Percentiles rank a stretch among this genome's conserved stretches.
Evolutionary conservation across 2,113 vertebrate genomes (phyloP).

Genomic region (Jaculus jaculus): DNA sequence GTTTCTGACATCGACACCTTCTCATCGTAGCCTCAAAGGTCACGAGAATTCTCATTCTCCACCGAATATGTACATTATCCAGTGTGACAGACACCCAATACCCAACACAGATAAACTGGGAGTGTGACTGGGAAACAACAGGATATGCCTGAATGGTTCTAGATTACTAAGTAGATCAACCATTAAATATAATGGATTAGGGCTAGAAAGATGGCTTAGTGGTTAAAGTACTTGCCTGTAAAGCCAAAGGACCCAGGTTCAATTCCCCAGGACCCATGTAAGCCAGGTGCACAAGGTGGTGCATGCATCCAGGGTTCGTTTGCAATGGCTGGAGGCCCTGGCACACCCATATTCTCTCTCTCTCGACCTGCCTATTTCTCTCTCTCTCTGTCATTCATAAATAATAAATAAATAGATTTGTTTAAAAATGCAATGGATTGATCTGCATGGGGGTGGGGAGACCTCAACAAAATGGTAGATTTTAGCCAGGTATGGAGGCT

Average conservation of each 20-base stretch:
- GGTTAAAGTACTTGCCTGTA: too few species aligned
- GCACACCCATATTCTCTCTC: too few species aligned
- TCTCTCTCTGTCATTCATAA: too few species aligned
- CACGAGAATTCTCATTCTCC: constrained; percentile 40
- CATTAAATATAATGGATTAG: not conserved
- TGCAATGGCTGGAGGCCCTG: too few species aligned
- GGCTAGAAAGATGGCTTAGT: too few species aligned
- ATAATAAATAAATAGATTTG: too few species aligned
- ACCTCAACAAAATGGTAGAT: not conserved
- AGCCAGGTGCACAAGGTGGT: too few species aligned
- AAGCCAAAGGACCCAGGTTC: too few species aligned
- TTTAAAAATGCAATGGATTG: not conserved
- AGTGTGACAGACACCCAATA: not conserved
- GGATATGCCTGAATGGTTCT: not conserved
- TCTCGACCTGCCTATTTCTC: too few species aligned
- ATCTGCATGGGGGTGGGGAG: not conserved
- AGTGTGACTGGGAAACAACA: not conserved
- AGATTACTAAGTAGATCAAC: not conserved
- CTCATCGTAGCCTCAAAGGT: constrained; percentile 35
- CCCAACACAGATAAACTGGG: not conserved
- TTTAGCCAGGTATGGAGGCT: too few species aligned
- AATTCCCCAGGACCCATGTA: too few species aligned
- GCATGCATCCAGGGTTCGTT: too few species aligned
- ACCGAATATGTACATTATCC: constrained; percentile 33
- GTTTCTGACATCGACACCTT: constrained; percentile 39